Evolutionary conservation across 2,113 vertebrate genomes (phyloP), one percentile per base, ranked within the genome.

Genomic region (Serranochromis macrocephalus): DNA sequence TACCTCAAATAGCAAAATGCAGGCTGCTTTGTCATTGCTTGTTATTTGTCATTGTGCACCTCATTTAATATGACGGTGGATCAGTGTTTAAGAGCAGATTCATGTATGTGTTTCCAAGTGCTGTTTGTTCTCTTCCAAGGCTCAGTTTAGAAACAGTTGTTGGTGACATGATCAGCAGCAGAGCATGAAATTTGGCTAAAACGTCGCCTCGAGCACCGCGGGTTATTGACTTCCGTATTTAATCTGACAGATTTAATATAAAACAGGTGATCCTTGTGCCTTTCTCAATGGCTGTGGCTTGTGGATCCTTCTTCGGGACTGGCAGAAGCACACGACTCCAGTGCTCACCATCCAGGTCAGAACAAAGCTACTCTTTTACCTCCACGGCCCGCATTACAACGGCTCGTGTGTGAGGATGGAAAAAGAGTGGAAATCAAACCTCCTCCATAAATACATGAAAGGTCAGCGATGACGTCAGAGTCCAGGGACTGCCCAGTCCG

Each of bases 281-380:
- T 91, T 81, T 80, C 75, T 93, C 90, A 86, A 82, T 87, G 82
- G 84, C 85, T 45, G 49, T 78, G 86, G 84, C 86, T 89, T 94
- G 87, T 93, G 93, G 89, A 92, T 58, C 85, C 87, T 90, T 93
- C 91, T 89, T 92, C 38, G 7, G 81, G 66, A 90, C 89, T 95
- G 95, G 95, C 96, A 95, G 90, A 84, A 87, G 90, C 90, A 80
- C 80, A 86, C 83, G 92, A 91, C 90, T 93, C 86, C 86, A 40
- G 87, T 13, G 78, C 87, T 89, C 89, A 81, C 87, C 87, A 8
- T 93, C 91, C 94, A 91, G 88, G 85, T 90, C 10, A 36, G 93
- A 93, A 96, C 96, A 96, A 95, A 96, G 95, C 87, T 80, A 88
- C 92, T 96, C 93, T 97, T 96, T 96, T 94, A 96, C 93, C 91